Base-by-base conservation (phyloP, 1,140 invertebrate species). In the Lethocerus indicus region DNA sequence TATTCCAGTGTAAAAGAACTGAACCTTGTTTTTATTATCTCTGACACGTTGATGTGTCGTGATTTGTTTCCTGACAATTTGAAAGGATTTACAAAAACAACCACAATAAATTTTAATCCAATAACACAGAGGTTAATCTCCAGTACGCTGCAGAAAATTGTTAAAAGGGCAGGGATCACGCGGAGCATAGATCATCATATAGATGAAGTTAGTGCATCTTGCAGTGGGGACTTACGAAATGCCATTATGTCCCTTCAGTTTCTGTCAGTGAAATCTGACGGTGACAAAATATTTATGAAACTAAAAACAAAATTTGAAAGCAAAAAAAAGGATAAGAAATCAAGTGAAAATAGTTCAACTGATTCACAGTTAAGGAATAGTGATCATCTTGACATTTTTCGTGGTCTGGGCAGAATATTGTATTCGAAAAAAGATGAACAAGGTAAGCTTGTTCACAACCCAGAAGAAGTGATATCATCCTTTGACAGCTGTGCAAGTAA, bases 201-300 rank as follows among this genome's bases (percentile, higher is more conserved):
- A n/a, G 26, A 47, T 29, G 32, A 42, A n/a, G 43, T 52, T 21
- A 26, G 20, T 23, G 20, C 14, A 18, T 24, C 28, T 6, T 47
- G 51, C 41, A 40, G 48, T 39, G 51, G 51, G 18, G 51, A 52
- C 43, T 32, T 52, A 26, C 25, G 51, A 39, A 52, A 47, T 46
- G 51, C 51, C 1, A 52, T 52, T 21, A 36, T 26, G 16, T 28
- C 37, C 7, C 43, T 52, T 18, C 21, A 47, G 23, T 52, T 52
- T 32, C 12, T 48, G 18, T 18, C 27, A 12, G 32, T 3, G 4
- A 25, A 26, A 39, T n/a, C n/a, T n/a, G 21, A 16, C 3, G 28
- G 20, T 39, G 3, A 18, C 23, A 14, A 13, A 9, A 35, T 7
- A 21, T 18, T 2, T 35, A 16, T 26, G 4, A 26, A 23, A 23